phyloP scores from a whole-genome alignment of 2,797 vertebrate species.

The Stomatorhinus walkeri region DNA sequence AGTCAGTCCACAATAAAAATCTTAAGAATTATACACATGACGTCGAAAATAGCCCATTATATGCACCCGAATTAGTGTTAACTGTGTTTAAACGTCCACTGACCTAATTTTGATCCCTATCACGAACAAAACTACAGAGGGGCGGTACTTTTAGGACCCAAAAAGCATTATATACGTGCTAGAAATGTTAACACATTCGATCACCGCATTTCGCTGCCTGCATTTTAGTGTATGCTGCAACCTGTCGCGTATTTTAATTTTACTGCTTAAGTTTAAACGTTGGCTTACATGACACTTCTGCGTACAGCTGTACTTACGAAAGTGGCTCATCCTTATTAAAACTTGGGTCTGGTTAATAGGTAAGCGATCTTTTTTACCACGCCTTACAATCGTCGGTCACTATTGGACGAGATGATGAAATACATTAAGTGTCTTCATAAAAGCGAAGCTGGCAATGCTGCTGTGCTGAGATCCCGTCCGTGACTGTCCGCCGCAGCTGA shows the following conservation, averaged over 20 bases:
- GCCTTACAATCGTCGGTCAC: not conserved
- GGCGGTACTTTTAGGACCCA: not conserved
- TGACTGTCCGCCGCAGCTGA: not conserved
- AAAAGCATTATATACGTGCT: not conserved
- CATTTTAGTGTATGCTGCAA: not conserved
- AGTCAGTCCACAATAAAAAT: not conserved
- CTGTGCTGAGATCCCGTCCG: not conserved
- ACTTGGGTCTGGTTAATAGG: not conserved
- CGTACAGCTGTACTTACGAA: not conserved
- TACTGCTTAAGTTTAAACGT: not conserved
- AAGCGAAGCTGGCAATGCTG: not conserved
- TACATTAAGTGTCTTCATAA: not conserved
- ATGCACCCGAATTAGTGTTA: not conserved
- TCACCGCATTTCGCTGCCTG: not conserved
- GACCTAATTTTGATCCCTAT: not conserved
- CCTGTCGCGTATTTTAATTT: not conserved
- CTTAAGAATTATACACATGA: not conserved
- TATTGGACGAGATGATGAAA: not conserved
- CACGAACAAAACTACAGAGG: not conserved
- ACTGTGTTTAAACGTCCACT: not conserved
- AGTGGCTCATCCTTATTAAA: not conserved
- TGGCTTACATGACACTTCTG: not conserved
- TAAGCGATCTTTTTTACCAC: not conserved
- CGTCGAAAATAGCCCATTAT: not conserved
- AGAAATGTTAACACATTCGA: not conserved